phyloP scores from a whole-genome alignment of 2,888 invertebrate species.

The Bruchidius siliquastri region DNA sequence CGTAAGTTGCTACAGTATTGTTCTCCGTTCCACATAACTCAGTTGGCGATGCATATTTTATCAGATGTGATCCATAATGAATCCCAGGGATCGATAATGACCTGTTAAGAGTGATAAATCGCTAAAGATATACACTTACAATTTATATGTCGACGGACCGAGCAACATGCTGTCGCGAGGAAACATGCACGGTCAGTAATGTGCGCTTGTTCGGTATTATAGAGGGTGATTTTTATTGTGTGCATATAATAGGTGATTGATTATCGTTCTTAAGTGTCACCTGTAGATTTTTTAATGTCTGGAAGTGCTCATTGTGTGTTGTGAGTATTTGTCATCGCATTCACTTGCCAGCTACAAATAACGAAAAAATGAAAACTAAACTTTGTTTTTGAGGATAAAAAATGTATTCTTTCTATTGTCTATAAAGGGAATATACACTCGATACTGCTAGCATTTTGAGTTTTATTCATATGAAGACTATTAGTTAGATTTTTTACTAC shows the following conservation, averaged over 20 bases:
- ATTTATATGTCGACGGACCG: not conserved
- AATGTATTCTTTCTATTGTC: too few relatives aligned
- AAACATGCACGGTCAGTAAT: too few relatives aligned
- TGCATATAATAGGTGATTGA: not conserved
- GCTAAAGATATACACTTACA: not conserved
- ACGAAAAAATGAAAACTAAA: too few relatives aligned
- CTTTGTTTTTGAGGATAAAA: too few relatives aligned
- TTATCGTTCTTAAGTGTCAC: not conserved
- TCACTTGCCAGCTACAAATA: too few relatives aligned
- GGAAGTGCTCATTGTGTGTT: not conserved
- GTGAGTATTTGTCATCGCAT: not conserved
- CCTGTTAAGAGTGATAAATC: not conserved
- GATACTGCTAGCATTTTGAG: too few relatives aligned
- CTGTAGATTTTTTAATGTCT: not conserved
- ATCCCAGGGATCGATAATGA: not conserved
- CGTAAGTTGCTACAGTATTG: not conserved
- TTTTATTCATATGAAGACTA: too few relatives aligned
- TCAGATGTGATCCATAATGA: not conserved
- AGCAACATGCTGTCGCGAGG: not conserved
- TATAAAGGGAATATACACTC: too few relatives aligned
- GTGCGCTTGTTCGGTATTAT: not conserved
- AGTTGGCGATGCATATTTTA: not conserved
- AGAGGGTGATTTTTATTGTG: not conserved
- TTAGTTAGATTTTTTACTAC: too few relatives aligned
- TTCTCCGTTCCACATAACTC: not conserved